phyloP scores from a whole-genome alignment of 2,888 invertebrate species.

The Uropetala carovei region DNA sequence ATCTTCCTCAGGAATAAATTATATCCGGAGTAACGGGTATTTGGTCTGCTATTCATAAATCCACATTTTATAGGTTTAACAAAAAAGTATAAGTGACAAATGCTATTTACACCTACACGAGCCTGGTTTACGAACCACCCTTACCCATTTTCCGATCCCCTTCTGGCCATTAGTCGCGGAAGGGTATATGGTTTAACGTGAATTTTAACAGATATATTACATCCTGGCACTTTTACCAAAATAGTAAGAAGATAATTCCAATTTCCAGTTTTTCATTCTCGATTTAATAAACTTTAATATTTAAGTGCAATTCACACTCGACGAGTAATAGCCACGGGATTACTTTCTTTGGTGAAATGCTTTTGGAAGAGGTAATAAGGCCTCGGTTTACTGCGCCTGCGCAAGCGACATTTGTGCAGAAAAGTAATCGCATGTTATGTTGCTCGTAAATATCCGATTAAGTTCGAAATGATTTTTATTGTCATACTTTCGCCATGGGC shows the following conservation, averaged over 20 bases:
- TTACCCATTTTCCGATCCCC: slow-evolving; percentile 61
- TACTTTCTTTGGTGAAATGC: slow-evolving; percentile 37
- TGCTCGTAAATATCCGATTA: too few species aligned
- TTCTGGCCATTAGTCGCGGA: slow-evolving; percentile 61
- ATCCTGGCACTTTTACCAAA: neutral
- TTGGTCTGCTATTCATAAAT: slow-evolving; percentile 43
- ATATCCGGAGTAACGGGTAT: slow-evolving; percentile 53
- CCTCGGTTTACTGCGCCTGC: slow-evolving; percentile 45
- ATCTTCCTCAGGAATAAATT: slow-evolving; percentile 42
- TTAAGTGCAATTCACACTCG: neutral
- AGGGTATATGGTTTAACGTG: slow-evolving; percentile 26
- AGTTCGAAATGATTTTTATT: too few species aligned
- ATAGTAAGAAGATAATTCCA: neutral
- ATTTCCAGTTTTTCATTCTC: neutral
- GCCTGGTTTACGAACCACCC: slow-evolving; percentile 60
- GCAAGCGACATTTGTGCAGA: slow-evolving; percentile 56
- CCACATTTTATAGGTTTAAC: slow-evolving; percentile 54
- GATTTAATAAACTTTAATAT: neutral
- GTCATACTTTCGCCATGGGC: too few species aligned
- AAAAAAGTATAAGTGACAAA: slow-evolving; percentile 55
- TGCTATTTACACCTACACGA: slow-evolving; percentile 61
- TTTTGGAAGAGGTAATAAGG: slow-evolving; percentile 29
- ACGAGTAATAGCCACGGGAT: slow-evolving; percentile 1
- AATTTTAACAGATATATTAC: neutral
- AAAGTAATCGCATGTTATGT: neutral